phyloP scores from a whole-genome alignment of 2,888 invertebrate species.

The Parascotia fuliginaria region DNA sequence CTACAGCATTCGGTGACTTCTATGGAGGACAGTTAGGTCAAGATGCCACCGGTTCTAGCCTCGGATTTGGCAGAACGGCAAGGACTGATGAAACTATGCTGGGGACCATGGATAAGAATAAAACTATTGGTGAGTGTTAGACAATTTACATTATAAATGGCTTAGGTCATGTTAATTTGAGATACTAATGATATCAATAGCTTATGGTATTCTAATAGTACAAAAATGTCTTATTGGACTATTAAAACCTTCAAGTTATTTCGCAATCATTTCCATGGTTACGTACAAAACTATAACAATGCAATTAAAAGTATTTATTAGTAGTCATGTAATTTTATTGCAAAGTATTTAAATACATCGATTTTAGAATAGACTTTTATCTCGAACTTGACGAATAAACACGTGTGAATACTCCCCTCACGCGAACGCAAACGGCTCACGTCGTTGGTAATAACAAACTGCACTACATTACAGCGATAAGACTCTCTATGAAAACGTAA shows the following conservation, averaged over 20 bases:
- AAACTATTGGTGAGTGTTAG: slow-evolving; percentile 70
- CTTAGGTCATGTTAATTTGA: too few species aligned
- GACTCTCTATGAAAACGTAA: slow-evolving; percentile 20
- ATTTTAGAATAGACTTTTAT: too few species aligned
- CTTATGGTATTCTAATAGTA: too few species aligned
- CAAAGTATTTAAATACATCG: too few species aligned
- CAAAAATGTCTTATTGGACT: too few species aligned
- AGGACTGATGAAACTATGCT: slow-evolving; percentile 78
- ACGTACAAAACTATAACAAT: too few species aligned
- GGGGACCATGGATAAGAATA: slow-evolving; percentile 75
- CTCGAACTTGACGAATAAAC: not conserved
- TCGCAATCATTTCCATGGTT: too few species aligned
- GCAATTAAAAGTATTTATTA: too few species aligned
- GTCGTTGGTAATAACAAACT: slow-evolving; percentile 10
- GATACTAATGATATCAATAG: too few species aligned
- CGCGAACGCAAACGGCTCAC: slow-evolving; percentile 2
- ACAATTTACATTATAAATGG: too few species aligned
- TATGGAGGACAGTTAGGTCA: slow-evolving; percentile 84
- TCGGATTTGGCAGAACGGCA: slow-evolving; percentile 70
- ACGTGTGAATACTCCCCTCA: not conserved
- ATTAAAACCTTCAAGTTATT: too few species aligned
- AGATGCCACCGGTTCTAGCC: slow-evolving; percentile 63
- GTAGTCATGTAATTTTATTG: too few species aligned
- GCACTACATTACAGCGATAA: slow-evolving; percentile 29
- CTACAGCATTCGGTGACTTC: slow-evolving; percentile 90